Base-by-base conservation (phyloP, 2,113 vertebrate species). In the Pseudopipra pipra region DNA sequence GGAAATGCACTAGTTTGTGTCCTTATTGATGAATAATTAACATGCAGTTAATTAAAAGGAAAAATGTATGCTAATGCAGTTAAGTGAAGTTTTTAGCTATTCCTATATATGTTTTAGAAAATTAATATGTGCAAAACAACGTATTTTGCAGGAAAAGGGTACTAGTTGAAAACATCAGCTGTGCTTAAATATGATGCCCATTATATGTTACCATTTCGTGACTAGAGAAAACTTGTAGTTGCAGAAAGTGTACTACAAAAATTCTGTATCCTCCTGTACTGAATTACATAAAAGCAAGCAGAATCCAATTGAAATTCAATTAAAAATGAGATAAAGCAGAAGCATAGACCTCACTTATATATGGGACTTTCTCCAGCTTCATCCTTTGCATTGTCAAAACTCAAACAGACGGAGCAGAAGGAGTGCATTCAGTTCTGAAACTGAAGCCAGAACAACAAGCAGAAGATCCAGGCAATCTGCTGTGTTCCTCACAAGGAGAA, bases 381-480 rank as follows among this genome's bases (percentile, higher is more conserved):
- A 96, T 97, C 96, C 95, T 97, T 97, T 97, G 97, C 98, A 97
- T 98, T 98, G 98, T 98, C 97, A 97, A 97, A 98, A 98, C 72
- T 97, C 97, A 97, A 98, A 98, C 98, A 98, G 98, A 98, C 97
- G 98, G 98, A 96, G 95, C 98, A 98, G 98, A 98, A 98, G 98
- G 98, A 98, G 97, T 93, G 94, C 94, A 96, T 97, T 98, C 98
- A 98, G 97, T 98, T 97, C 98, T 95, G 98, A 98, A 98, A 98
- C 94, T 46, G 96, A 97, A 98, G 98, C 98, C 98, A 98, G 98
- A 98, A 98, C 97, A 98, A 97, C 96, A 95, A 89, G 94, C 95
- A 94, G 97, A 98, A 94, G 98, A 98, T 98, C 97, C 98, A 98
- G 97, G 83, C 98, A 98, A 98, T 98, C 98, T 98, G 98, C 97